phyloP scores from a whole-genome alignment of 1,140 invertebrate species.

The Planococcus citri region DNA sequence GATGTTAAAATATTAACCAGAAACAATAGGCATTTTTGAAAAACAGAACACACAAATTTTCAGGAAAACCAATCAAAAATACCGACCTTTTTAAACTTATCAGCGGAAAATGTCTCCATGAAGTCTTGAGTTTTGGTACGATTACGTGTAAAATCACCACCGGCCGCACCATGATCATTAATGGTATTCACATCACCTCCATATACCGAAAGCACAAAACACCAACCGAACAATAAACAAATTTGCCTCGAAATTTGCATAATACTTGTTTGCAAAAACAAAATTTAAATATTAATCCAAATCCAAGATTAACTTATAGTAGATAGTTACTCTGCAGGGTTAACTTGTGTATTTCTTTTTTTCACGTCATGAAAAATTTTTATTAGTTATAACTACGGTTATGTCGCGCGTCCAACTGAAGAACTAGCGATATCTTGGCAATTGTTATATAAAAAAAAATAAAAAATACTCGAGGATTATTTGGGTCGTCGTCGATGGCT shows the following conservation, averaged over 20 bases:
- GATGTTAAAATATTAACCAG: no score
- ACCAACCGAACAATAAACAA: background rate
- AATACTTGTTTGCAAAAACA: background rate
- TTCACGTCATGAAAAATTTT: no score
- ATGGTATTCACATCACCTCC: background rate
- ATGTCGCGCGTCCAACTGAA: background rate
- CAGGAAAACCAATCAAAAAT: background rate
- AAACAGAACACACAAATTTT: no score
- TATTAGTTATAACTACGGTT: no score
- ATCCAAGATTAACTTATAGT: no score
- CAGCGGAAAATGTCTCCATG: background rate
- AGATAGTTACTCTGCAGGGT: no score
- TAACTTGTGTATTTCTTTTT: no score
- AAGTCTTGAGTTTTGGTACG: background rate
- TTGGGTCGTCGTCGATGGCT: constrained; percentile 17
- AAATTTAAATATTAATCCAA: no score
- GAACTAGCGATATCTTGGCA: background rate
- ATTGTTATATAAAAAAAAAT: constrained; percentile 15
- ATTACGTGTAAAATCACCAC: background rate
- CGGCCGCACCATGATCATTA: background rate
- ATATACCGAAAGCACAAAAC: background rate
- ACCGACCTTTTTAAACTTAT: background rate
- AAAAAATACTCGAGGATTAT: constrained; percentile 12
- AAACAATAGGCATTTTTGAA: no score
- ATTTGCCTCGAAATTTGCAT: background rate